Conservation (phyloP, 2,797 vertebrate genomes). For the Monodelphis domestica region DNA sequence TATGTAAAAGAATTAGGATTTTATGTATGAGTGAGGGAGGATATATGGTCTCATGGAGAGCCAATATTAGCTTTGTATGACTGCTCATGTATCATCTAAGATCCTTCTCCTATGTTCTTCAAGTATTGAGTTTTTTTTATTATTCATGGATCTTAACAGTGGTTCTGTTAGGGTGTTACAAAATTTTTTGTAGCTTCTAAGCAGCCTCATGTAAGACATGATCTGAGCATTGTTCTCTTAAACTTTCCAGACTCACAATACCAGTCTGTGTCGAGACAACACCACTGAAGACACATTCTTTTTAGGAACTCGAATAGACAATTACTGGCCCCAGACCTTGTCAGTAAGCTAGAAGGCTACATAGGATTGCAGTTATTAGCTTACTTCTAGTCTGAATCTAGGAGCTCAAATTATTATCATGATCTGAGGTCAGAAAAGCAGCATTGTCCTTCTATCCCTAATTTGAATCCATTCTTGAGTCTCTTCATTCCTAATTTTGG, state of each 20-base stretch:
- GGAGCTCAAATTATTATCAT: too few relatives aligned
- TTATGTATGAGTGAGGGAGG: neutral
- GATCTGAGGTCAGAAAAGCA: neutral
- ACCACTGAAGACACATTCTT: neutral
- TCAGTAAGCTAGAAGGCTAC: neutral
- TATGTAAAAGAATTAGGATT: neutral
- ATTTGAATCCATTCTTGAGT: neutral
- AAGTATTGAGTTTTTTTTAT: too few relatives aligned
- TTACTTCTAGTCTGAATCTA: neutral
- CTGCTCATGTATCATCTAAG: too few relatives aligned
- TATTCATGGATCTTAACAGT: neutral
- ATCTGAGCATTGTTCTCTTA: neutral
- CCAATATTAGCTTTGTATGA: neutral
- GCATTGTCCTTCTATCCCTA: neutral
- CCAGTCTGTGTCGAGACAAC: neutral
- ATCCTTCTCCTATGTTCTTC: too few relatives aligned
- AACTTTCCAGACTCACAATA: neutral
- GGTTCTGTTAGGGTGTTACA: neutral
- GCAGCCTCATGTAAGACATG: too few relatives aligned
- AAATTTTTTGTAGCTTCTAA: too few relatives aligned
- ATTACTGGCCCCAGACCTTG: neutral
- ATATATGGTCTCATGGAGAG: too few relatives aligned
- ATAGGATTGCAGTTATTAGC: neutral
- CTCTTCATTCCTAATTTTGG: neutral
- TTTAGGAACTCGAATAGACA: neutral